phyloP scores from a whole-genome alignment of 1,140 invertebrate genomes.

The Sinella curviseta region DNA sequence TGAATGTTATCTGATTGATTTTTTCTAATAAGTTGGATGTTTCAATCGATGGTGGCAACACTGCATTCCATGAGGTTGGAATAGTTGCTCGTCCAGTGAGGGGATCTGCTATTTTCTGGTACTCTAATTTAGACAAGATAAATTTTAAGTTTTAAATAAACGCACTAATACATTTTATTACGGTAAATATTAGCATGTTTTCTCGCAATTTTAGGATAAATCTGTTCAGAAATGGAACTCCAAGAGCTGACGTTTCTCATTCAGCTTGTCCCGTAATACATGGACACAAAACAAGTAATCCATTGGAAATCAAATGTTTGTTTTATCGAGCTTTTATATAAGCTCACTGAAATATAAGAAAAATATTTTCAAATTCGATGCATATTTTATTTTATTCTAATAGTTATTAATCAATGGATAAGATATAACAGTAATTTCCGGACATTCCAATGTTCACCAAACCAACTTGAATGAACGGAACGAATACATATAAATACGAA shows the following conservation, averaged over 20 bases:
- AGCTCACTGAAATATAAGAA: background rate
- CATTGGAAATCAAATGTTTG: background rate
- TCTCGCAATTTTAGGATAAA: background rate
- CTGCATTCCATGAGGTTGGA: background rate
- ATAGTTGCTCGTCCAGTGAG: background rate
- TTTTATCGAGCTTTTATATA: too few species aligned
- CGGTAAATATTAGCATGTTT: background rate
- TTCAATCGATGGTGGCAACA: background rate
- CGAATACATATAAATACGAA: too few species aligned
- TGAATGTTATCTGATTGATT: background rate
- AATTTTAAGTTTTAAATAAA: background rate
- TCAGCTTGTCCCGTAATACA: background rate
- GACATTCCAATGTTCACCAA: background rate
- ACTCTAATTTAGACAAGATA: background rate
- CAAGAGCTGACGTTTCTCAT: background rate
- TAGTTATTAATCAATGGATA: background rate
- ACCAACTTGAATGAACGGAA: background rate
- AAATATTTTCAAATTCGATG: background rate
- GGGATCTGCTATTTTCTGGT: too few species aligned
- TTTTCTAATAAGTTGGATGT: background rate
- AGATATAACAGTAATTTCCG: background rate
- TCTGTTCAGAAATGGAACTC: background rate
- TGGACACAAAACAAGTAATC: background rate
- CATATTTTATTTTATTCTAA: background rate
- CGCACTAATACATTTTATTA: background rate